Percentiles rank a stretch among this genome's conserved stretches.
phyloP scores from a whole-genome alignment of 2,113 vertebrate genomes.

The Caranx melampygus region DNA sequence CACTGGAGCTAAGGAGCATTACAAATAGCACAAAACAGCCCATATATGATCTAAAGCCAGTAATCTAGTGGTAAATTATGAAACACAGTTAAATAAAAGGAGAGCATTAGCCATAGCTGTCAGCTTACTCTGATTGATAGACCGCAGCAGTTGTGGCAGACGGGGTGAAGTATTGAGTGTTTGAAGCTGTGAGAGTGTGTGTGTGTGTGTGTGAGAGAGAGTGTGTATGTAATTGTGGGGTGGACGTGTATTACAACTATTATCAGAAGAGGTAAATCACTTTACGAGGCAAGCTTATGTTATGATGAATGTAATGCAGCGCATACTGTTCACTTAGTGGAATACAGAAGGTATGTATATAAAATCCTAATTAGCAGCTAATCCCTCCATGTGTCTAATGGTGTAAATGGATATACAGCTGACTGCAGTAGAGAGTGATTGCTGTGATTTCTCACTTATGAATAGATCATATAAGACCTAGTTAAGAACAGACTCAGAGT shows the following conservation, averaged over 20 bases:
- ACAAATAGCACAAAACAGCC: constrained; percentile 38
- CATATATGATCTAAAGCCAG: constrained; percentile 46
- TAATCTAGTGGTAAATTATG: constrained; percentile 68
- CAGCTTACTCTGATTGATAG: constrained; percentile 71
- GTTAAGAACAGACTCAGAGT: constrained; percentile 6
- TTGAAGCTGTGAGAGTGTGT: constrained; percentile 22
- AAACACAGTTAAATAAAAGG: constrained; percentile 69
- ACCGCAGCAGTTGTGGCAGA: constrained; percentile 50
- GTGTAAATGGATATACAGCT: constrained; percentile 35
- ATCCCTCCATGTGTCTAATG: constrained; percentile 48
- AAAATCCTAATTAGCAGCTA: constrained; percentile 48
- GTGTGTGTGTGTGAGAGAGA: constrained; percentile 37
- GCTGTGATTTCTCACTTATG: constrained; percentile 12
- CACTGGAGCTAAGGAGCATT: constrained; percentile 26
- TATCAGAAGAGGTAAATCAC: constrained; percentile 66
- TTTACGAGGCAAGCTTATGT: constrained; percentile 57
- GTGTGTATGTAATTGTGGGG: constrained; percentile 30
- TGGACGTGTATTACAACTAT: constrained; percentile 56
- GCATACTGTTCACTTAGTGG: constrained; percentile 29
- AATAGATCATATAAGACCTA: constrained; percentile 14
- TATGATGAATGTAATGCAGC: constrained; percentile 51
- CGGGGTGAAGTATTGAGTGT: constrained; percentile 59
- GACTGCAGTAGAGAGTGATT: constrained; percentile 10
- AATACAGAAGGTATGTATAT: constrained; percentile 29
- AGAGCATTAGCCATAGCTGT: constrained; percentile 73